Base-by-base conservation (phyloP, 2,113 vertebrate species). In the Psephotus haematonotus region DNA sequence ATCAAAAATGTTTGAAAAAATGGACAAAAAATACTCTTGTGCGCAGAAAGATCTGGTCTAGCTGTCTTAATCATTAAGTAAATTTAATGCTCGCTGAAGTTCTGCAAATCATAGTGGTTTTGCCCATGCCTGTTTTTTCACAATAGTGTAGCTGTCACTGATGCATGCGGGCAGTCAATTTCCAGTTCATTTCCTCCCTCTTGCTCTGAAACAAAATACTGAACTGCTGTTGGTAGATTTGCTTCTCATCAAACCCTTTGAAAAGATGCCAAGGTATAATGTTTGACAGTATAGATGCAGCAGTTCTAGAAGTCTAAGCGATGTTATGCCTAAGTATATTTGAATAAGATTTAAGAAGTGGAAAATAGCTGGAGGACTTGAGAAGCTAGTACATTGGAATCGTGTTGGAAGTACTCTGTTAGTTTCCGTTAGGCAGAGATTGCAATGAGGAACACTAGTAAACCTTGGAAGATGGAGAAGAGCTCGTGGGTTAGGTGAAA, bases 291-390 rank as follows among this genome's bases (percentile, higher is more conserved):
- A 71, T 71, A 4, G 4, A 41, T 83, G 60, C 25, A 78, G 31
- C 82, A 78, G 55, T 90, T 80, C 64, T 63, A 19, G 28, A 91
- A 90, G 25, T 60, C 62, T 52, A 35, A 90, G 50, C 46, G 28
- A 31, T 46, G 33, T 64, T 84, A 43, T 47, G 37, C 46, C 50
- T 47, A 35, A 50, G 11, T 86, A 4, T 63, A 44, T 90, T 88
- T 95, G 90, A 93, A 76, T 71, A 72, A 83, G 52, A 47, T 24
- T 47, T 90, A 60, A 68, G 76, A 85, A 90, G 43, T 75, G 55
- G 80, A 86, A 93, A 94, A 68, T 57, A 72, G 72, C 76, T 96
- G 88, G 70, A 83, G 76, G 47, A 81, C 50, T 71, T 60, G 60
- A 1, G 20, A 43, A 79, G 28, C 43, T 63, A 90, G 20, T 63